Conservation (phyloP, 1,140 invertebrate genomes). For the Apis laboriosa region DNA sequence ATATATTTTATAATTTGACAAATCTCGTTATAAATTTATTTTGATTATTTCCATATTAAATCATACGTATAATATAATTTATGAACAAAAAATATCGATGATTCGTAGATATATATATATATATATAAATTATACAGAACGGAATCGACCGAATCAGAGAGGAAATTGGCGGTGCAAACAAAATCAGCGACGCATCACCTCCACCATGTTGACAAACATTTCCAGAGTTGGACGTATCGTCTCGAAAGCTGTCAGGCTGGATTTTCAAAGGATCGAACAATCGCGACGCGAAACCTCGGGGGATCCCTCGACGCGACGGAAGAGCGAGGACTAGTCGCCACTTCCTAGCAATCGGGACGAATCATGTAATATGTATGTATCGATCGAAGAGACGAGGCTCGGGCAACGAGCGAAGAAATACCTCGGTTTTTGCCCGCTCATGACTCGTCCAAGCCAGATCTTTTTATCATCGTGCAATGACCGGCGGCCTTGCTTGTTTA, state of each 20-base stretch:
- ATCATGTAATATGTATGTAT: constrained; percentile 72
- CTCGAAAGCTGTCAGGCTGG: not conserved
- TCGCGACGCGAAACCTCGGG: not conserved
- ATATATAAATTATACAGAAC: too few species aligned
- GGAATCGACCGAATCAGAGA: too few species aligned
- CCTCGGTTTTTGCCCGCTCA: constrained; percentile 64
- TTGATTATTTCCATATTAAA: too few species aligned
- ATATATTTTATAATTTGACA: too few species aligned
- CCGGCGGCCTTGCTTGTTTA: constrained; percentile 58
- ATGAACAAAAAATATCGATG: too few species aligned
- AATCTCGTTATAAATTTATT: too few species aligned
- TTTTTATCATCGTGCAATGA: constrained; percentile 54
- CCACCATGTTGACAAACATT: too few species aligned
- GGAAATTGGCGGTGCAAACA: too few species aligned
- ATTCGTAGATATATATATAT: too few species aligned
- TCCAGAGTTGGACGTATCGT: not conserved
- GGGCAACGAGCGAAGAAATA: constrained; percentile 69
- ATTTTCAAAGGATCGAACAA: not conserved
- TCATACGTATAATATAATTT: too few species aligned
- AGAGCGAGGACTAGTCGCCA: constrained; percentile 33
- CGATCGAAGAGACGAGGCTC: constrained; percentile 52
- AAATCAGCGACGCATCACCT: too few species aligned
- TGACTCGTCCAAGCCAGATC: constrained; percentile 47
- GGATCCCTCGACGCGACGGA: constrained; percentile 30
- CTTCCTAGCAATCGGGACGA: constrained; percentile 61